Base-by-base conservation (phyloP, 35 echinoderm and acorn worm genomes). In the Lytechinus pictus region DNA sequence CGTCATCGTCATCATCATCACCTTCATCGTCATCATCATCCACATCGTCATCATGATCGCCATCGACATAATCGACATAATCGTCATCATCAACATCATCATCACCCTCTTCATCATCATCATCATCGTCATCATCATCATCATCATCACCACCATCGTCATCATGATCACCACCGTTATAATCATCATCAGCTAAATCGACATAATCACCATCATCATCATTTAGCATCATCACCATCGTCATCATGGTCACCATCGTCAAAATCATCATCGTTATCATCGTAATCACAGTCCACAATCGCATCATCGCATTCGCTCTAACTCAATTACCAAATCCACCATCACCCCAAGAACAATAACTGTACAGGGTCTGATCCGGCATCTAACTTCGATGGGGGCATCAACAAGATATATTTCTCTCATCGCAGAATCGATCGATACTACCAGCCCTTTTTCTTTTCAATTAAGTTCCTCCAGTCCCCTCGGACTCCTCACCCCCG, bases 391-490 rank as follows among this genome's bases (percentile, higher is more conserved):
- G 19, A 44, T 90, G 88, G 28, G 33, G 88, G 29, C 88, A 90
- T 90, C 88, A 90, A 90, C 29, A 90, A 90, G 88, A 90, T 90
- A 90, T 90, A 90, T 90, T 90, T 90, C 88, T 90, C 88, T 90
- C 88, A 90, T 90, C 88, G 29, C 88, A 29, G 52, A 54, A 90
- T 90, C 88, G 54, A 93, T 93, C 92, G 52, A 93, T 93, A 57
- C 92, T 53, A 93, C 92, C 54, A 93, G 52, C 54, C 92, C 92
- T 93, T 93, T 93, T 93, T 93, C 92, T 93, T 93, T 93, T 93
- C 92, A 93, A 93, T 93, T 93, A 93, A 93, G 92, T 93, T 93
- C 92, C 92, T 54, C 9, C 92, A 57, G 92, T 93, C 92, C 92
- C 53, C 54, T 93, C 92, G 92, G 92, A 93, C 92, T 93, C 92